Conservation (phyloP, 2,888 invertebrate species). For the Cephus spinipes region DNA sequence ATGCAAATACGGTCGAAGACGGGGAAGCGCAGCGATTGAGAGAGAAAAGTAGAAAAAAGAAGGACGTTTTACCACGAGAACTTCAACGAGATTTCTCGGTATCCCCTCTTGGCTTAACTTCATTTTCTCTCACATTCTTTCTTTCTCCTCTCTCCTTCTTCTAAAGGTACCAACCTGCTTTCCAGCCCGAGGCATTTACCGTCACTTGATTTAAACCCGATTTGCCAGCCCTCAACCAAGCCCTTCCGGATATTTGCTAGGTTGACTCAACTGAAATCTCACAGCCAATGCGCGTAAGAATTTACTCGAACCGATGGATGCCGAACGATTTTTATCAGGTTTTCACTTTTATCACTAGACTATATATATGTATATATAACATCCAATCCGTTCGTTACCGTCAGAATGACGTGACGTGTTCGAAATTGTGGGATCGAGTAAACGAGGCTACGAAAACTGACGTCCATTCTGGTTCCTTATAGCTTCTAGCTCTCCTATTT, state of each 20-base stretch:
- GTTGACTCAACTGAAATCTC: conserved; percentile 43
- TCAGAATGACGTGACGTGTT: background rate
- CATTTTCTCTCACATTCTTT: conserved; percentile 19
- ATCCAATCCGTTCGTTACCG: background rate
- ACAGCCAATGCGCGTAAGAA: conserved; percentile 2
- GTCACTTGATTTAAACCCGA: conserved; percentile 59
- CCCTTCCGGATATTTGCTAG: conserved; percentile 56
- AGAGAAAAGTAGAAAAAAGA: conserved; percentile 28
- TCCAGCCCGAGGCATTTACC: conserved; percentile 47
- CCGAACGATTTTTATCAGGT: conserved; percentile 3
- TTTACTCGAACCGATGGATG: conserved; percentile 4
- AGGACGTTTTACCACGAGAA: background rate
- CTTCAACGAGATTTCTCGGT: background rate
- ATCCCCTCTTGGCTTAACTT: background rate
- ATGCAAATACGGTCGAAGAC: conserved; percentile 51
- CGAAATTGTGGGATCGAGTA: background rate
- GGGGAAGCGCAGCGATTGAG: conserved; percentile 31
- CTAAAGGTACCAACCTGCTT: conserved; percentile 22
- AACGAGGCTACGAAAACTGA: background rate
- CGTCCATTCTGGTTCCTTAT: background rate
- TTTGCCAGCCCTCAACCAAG: conserved; percentile 43
- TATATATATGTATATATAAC: background rate
- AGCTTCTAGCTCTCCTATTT: background rate
- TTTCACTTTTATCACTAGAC: background rate
- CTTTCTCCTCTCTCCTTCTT: conserved; percentile 25